Base-by-base conservation (phyloP, 37 sponge, comb jelly and placozoan species). In the Tethya wilhelma region DNA sequence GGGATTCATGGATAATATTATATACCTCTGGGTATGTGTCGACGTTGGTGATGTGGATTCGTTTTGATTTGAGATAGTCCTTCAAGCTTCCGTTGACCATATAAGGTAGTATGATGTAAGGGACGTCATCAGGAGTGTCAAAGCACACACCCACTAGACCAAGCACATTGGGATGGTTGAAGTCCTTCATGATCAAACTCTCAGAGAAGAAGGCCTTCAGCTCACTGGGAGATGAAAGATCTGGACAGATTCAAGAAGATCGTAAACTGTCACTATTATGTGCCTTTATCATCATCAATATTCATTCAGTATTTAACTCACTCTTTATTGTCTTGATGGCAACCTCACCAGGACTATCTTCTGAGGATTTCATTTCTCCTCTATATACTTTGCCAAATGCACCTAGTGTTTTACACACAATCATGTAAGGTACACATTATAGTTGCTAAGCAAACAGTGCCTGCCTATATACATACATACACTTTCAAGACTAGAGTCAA, bases 261-360 rank as follows among this genome's bases (percentile, higher is more conserved):
- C 14, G 53, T 14, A 19, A 49, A 49, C 14, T 49, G 14, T 49
- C 9, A 14, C 14, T 19, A 49, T 49, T 14, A 19, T 49, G 53
- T 49, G 14, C 9, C 14, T 9, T 19, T 49, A 49, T 60, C 7
- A n/a, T 60, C 28, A 25, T 7, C 28, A 9, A 49, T 49, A 49
- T 60, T n/a, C 22, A n/a, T n/a, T n/a, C 22, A 60, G 7, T 60
- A 7, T n/a, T 7, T 6, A n/a, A 60, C 63, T 45, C 44, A 77
- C 78, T 39, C 44, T 77, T 77, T 6, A 77, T 77, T 2, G 78
- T 77, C 65, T 77, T 77, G 12, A 77, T 63, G 12, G 78, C 78
- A 41, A 77, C 65, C 25, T 60, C 28, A n/a, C 22, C 25, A 25
- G 28, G 63, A 8, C 26, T n/a, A n/a, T 12, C 6, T 60, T 60